Evolutionary conservation across 2,888 invertebrate genomes (phyloP).

Genomic region (Cryptus armator): DNA sequence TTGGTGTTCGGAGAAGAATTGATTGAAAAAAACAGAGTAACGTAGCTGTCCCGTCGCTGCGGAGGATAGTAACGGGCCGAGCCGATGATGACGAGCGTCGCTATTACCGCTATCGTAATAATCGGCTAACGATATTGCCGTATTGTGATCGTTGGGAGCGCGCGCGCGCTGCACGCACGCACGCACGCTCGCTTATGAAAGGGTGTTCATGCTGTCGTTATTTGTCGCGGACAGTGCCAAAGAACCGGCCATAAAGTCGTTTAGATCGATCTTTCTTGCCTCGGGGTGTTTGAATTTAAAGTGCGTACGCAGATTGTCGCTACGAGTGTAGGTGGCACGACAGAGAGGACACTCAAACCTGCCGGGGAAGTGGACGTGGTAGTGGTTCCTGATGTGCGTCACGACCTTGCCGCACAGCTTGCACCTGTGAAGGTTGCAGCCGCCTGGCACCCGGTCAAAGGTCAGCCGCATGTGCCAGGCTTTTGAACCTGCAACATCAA

Average conservation of each 20-base stretch:
- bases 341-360: slow-evolving; percentile 96
- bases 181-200: slow-evolving; percentile 85
- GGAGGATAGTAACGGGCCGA: slow-evolving; percentile 61
- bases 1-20: slow-evolving; percentile 80
- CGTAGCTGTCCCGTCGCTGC: slow-evolving; percentile 60
- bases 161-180: slow-evolving; percentile 75
- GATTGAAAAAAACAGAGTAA: slow-evolving; percentile 71
- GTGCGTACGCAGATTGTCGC: slow-evolving; percentile 96
- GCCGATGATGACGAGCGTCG: slow-evolving; percentile 60
- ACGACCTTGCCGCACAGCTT: slow-evolving; percentile 98
- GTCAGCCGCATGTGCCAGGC: slow-evolving; percentile 98
- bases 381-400: slow-evolving; percentile 97
- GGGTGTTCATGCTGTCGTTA: slow-evolving; percentile 86
- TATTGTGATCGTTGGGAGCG: slow-evolving; percentile 71
- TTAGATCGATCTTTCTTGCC: slow-evolving; percentile 93
- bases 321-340: slow-evolving; percentile 96
- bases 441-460: slow-evolving; percentile 96
- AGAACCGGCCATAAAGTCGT: slow-evolving; percentile 88
- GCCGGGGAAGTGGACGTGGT: slow-evolving; percentile 97
- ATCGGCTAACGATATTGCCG: slow-evolving; percentile 61
- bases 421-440: slow-evolving; percentile 97
- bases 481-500: slow-evolving; percentile 95
- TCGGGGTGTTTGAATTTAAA: slow-evolving; percentile 97
- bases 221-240: slow-evolving; percentile 86
- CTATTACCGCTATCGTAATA: slow-evolving; percentile 64